Evolutionary conservation across 2,113 vertebrate genomes (phyloP).

Genomic region (Columba livia): DNA sequence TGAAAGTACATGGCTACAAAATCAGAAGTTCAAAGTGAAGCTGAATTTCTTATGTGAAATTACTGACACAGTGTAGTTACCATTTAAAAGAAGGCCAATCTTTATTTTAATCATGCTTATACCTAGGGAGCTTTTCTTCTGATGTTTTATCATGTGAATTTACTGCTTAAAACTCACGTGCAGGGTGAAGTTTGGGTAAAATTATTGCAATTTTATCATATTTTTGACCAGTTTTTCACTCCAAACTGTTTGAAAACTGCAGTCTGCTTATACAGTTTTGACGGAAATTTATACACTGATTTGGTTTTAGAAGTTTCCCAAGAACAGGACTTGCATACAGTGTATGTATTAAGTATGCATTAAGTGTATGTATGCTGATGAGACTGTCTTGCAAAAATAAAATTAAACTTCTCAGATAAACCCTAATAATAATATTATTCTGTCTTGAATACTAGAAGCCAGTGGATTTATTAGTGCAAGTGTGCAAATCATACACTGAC

Average conservation of each 20-base stretch:
- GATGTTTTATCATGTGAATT: conserved; percentile 1
- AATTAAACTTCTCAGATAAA: background rate
- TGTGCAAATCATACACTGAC: background rate
- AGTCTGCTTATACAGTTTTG: background rate
- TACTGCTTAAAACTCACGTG: background rate
- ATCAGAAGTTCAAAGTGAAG: background rate
- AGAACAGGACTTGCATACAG: background rate
- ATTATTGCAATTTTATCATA: background rate
- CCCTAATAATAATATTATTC: background rate
- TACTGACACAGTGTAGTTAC: background rate
- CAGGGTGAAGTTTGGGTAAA: background rate
- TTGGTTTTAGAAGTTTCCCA: background rate
- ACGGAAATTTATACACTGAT: background rate
- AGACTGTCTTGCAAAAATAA: background rate
- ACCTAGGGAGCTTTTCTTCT: conserved; percentile 7
- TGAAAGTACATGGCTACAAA: conserved; percentile 24
- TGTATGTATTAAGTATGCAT: no score
- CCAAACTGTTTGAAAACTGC: background rate
- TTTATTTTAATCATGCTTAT: background rate
- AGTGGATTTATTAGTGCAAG: background rate
- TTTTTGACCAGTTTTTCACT: background rate
- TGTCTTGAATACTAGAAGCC: background rate
- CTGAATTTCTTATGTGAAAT: background rate
- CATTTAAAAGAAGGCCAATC: background rate
- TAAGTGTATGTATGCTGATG: background rate